Percentiles rank a stretch among this genome's conserved stretches.
Evolutionary conservation across 1,140 invertebrate genomes (phyloP).

Genomic region (Diorhabda sublineata): DNA sequence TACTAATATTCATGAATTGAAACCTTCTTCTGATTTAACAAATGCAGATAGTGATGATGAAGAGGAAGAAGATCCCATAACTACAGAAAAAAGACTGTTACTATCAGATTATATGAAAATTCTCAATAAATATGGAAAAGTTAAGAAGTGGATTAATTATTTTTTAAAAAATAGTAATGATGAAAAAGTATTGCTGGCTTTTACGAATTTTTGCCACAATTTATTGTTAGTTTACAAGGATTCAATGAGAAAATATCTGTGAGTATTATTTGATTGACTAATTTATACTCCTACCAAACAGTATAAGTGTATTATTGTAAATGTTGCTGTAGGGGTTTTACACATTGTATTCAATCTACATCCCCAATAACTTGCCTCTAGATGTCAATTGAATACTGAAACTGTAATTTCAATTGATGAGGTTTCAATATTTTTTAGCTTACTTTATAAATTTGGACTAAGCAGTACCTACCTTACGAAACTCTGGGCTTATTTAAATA

Average conservation of each 20-base stretch:
- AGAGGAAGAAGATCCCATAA: slow-evolving; percentile 15
- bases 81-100: slow-evolving; percentile 34
- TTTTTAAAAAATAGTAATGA: slow-evolving; percentile 39
- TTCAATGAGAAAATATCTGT: slow-evolving; percentile 46
- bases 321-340: too few relatives aligned
- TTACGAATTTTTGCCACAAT: slow-evolving; percentile 44
- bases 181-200: slow-evolving; percentile 35
- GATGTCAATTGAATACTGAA: too few relatives aligned
- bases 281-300: too few relatives aligned
- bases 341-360: too few relatives aligned
- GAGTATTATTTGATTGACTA: slow-evolving; percentile 21
- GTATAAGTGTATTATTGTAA: too few relatives aligned
- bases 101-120: slow-evolving; percentile 40
- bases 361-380: too few relatives aligned
- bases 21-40: slow-evolving; percentile 27
- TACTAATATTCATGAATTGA: slow-evolving; percentile 32
- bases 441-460: slow-evolving; percentile 82
- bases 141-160: slow-evolving; percentile 40
- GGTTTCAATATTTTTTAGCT: slow-evolving; percentile 49
- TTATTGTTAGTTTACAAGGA: slow-evolving; percentile 44
- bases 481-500: slow-evolving; percentile 58
- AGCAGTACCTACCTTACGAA: slow-evolving; percentile 76
- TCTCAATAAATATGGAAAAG: slow-evolving; percentile 41
- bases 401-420: too few relatives aligned
- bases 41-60: slow-evolving; percentile 38